Conservation (phyloP, 2,797 vertebrate species). For the Leptatherina wallacei region DNA sequence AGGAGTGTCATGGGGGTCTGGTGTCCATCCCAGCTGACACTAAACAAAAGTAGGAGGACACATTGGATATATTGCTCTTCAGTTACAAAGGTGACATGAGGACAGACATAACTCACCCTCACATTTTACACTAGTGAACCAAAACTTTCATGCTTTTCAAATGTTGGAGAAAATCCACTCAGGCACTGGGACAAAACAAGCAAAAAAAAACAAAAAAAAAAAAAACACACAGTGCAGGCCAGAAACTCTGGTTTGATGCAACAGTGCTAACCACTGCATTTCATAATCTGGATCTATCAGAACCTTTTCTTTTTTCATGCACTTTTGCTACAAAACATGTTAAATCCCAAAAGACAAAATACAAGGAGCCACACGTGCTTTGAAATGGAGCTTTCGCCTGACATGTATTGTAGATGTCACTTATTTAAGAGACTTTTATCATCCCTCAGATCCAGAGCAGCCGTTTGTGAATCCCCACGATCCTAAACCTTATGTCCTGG, state of each 20-base stretch:
- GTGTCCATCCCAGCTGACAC: slow-evolving; percentile 6
- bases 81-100: neutral
- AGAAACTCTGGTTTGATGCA: neutral
- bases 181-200: neutral
- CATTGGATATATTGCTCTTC: neutral
- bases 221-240: neutral
- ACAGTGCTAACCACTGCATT: neutral
- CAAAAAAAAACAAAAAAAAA: neutral
- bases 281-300: neutral
- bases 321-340: slow-evolving; percentile 8
- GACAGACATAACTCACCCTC: neutral
- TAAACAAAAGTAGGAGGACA: neutral
- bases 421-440: slow-evolving; percentile 30
- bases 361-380: slow-evolving; percentile 14
- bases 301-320: neutral
- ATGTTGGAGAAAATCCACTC: neutral
- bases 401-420: slow-evolving; percentile 1
- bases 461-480: slow-evolving; percentile 82
- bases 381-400: slow-evolving; percentile 24
- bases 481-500: neutral
- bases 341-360: slow-evolving; percentile 28
- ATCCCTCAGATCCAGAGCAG: slow-evolving; percentile 80
- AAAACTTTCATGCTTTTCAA: neutral
- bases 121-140: neutral
- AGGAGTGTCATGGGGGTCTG: slow-evolving; percentile 1